Conservation (phyloP, 2,113 vertebrate genomes). For the Pangasianodon gigas region DNA sequence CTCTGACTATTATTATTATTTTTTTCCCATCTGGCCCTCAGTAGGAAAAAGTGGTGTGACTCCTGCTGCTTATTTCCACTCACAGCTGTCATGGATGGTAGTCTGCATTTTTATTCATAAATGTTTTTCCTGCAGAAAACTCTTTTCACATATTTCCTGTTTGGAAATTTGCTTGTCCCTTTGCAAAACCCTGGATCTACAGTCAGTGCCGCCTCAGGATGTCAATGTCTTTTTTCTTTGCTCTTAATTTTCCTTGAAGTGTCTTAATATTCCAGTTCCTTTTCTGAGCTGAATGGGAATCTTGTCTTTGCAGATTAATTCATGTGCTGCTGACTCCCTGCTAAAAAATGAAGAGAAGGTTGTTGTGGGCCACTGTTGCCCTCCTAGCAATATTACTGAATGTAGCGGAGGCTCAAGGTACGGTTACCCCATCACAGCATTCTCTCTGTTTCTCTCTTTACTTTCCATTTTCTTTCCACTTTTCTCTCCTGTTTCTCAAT, state of each 20-base stretch:
- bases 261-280: background rate
- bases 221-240: constrained; percentile 5
- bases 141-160: constrained; percentile 15
- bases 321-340: constrained; percentile 85
- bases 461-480: background rate
- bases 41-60: constrained; percentile 24
- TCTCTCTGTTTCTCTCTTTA: constrained; percentile 38
- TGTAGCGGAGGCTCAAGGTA: constrained; percentile 94
- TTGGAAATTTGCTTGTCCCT: background rate
- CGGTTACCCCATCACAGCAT: constrained; percentile 56
- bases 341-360: constrained; percentile 87
- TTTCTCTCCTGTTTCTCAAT: background rate
- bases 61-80: constrained; percentile 34
- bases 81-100: background rate
- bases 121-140: background rate
- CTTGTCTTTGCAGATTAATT: constrained; percentile 79
- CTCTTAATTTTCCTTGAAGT: background rate
- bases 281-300: constrained; percentile 19
- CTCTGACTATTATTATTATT: background rate
- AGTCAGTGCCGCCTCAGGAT: background rate
- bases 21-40: constrained; percentile 12
- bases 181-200: background rate
- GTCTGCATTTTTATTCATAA: background rate
- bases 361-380: constrained; percentile 80
- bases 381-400: constrained; percentile 83